phyloP scores from a whole-genome alignment of 2,888 invertebrate species.

The Ophion costatus region DNA sequence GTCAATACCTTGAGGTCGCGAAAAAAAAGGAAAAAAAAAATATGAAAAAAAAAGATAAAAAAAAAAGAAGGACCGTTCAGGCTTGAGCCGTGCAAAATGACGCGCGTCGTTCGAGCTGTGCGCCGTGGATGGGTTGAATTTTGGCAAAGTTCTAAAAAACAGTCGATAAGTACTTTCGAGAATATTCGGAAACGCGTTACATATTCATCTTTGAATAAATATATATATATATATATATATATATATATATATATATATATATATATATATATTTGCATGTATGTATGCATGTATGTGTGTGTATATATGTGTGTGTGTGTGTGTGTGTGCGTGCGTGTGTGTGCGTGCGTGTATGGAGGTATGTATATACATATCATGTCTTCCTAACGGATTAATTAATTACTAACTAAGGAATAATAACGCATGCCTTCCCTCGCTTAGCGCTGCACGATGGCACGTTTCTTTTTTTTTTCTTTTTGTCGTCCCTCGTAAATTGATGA shows the following conservation, averaged over 20 bases:
- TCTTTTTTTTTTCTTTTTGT: constrained; percentile 65
- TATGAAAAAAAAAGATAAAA: constrained; percentile 65
- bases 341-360: too few relatives aligned
- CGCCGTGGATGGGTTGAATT: constrained; percentile 74
- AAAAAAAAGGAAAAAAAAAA: constrained; percentile 70
- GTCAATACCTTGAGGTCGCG: constrained; percentile 44
- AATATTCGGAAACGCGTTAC: constrained; percentile 81
- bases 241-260: neutral
- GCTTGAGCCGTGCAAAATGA: constrained; percentile 62
- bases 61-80: constrained; percentile 61
- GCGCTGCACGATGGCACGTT: constrained; percentile 81
- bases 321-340: too few relatives aligned
- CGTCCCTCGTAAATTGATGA: constrained; percentile 66
- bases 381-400: constrained; percentile 79
- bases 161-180: constrained; percentile 83
- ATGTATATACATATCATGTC: constrained; percentile 72
- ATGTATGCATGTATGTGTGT: too few relatives aligned
- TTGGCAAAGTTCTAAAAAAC: constrained; percentile 80
- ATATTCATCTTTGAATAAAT: constrained; percentile 71
- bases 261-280: too few relatives aligned
- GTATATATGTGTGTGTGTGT: too few relatives aligned
- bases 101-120: constrained; percentile 1
- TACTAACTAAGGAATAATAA: constrained; percentile 79
- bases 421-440: constrained; percentile 77
- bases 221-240: neutral